Percentiles rank a stretch among this genome's conserved stretches.
Evolutionary conservation across 2,797 vertebrate genomes (phyloP).

Genomic region (Darevskia nairensis): DNA sequence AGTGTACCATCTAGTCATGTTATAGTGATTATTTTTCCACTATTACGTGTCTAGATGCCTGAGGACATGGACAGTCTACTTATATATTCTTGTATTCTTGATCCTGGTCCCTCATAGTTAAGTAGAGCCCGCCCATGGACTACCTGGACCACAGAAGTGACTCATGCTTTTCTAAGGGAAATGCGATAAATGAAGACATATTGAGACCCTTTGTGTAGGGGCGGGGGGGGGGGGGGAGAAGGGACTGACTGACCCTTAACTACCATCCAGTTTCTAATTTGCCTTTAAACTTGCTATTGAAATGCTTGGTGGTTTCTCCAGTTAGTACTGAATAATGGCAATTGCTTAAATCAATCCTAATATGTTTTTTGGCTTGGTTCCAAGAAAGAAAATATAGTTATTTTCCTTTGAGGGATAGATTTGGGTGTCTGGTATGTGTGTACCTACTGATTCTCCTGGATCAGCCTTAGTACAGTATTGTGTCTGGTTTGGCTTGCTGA

Average conservation of each 20-base stretch:
- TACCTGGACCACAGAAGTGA: not conserved
- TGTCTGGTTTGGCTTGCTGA: not conserved
- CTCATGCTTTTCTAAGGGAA: not conserved
- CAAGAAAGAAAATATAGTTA: not conserved
- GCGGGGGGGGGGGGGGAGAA: not conserved
- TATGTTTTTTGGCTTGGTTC: not conserved
- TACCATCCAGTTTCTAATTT: not conserved
- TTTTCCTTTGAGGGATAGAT: not conserved
- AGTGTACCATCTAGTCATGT: not conserved
- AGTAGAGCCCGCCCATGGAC: not conserved
- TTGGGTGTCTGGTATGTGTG: not conserved
- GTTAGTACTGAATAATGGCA: not conserved
- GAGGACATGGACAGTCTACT: not conserved
- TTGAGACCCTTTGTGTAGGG: not conserved
- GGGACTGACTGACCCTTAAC: not conserved
- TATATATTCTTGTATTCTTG: not conserved
- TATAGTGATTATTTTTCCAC: constrained; percentile 3
- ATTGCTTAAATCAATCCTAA: not conserved
- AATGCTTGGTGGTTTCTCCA: not conserved
- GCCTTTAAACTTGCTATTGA: not conserved
- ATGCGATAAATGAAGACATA: not conserved
- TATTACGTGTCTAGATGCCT: not conserved
- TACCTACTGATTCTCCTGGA: not conserved
- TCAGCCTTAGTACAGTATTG: not conserved
- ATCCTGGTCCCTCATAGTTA: not conserved